A percentile compares a stretch with the other conserved stretches of the same genome.
These are phyloP conservation scores for Idaea aversata DNA, from an alignment of 2,888 invertebrate species.

Conservation along the genomic window DNA sequence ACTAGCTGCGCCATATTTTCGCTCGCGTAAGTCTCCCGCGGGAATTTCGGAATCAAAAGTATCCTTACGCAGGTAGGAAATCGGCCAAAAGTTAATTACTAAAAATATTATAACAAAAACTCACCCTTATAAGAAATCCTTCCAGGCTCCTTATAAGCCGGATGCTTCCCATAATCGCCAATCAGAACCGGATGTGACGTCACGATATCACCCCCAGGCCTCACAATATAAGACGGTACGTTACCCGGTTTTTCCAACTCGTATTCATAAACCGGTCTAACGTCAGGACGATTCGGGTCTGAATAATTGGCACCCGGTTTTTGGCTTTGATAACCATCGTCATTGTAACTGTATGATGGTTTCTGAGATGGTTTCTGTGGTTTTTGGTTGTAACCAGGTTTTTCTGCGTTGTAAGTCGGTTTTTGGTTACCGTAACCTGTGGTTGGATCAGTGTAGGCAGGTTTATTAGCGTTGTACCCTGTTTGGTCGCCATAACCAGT, in stretches of 20 bases:
- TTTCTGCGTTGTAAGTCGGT: conserved; percentile 12
- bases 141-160: conserved; percentile 46
- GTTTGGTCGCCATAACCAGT: conserved; percentile 13
- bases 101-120: too few species aligned
- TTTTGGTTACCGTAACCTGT: conserved; percentile 12
- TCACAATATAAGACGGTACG: conserved; percentile 55
- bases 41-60: too few species aligned
- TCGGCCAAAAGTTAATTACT: too few species aligned
- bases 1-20: too few species aligned
- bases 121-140: conserved; percentile 55
- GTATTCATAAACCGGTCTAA: conserved; percentile 68
- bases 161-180: conserved; percentile 48
- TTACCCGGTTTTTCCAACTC: conserved; percentile 55
- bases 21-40: too few species aligned
- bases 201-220: conserved; percentile 56
- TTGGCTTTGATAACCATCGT: conserved; percentile 6
- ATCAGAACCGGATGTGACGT: conserved; percentile 64
- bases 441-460: conserved; percentile 12
- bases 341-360: background rate
- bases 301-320: conserved; percentile 20
- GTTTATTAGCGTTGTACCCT: conserved; percentile 14
- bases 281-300: conserved; percentile 32
- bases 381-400: conserved; percentile 3
- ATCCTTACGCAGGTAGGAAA: too few species aligned
- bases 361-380: conserved; percentile 3